These are phyloP conservation scores for Monomorium pharaonis DNA, from an alignment of 1,140 invertebrate species.

Conservation along the genomic window DNA sequence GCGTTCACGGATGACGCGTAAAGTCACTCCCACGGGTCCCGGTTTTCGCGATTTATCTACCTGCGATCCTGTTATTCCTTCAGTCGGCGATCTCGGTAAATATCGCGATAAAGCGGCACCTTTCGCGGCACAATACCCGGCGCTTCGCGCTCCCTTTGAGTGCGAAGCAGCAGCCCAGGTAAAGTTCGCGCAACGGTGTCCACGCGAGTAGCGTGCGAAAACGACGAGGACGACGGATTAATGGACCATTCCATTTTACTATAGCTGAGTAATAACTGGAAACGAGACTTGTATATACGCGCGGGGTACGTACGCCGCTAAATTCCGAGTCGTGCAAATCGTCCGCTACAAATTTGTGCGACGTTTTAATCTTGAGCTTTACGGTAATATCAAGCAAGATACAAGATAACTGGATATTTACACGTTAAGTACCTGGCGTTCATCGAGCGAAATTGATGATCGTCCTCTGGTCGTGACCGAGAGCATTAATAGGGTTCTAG, in stretches of 20 bases:
- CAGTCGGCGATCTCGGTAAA: slow-evolving; percentile 17
- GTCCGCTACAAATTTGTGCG: slow-evolving; percentile 13
- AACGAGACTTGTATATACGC: background rate
- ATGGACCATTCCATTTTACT: slow-evolving; percentile 17
- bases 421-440: background rate
- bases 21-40: slow-evolving; percentile 15
- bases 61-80: slow-evolving; percentile 35
- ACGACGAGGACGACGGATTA: slow-evolving; percentile 42
- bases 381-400: slow-evolving; percentile 30
- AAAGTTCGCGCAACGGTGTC: slow-evolving; percentile 45
- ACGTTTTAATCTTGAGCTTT: slow-evolving; percentile 44
- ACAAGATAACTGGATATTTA: slow-evolving; percentile 42
- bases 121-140: slow-evolving; percentile 47
- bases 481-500: background rate
- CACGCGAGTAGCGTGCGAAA: slow-evolving; percentile 37
- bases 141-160: background rate
- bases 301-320: background rate
- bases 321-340: slow-evolving; percentile 25
- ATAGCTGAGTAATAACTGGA: slow-evolving; percentile 3
- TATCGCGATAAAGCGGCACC: slow-evolving; percentile 58
- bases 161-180: background rate
- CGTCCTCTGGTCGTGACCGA: background rate
- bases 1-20: slow-evolving; percentile 17
- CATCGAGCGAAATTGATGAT: slow-evolving; percentile 26
- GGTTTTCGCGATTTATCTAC: slow-evolving; percentile 43